Percentiles rank a stretch among this genome's conserved stretches.
These are phyloP conservation scores for Tadarida brasiliensis DNA, from an alignment of 2,797 vertebrate species.

Conservation along the genomic window DNA sequence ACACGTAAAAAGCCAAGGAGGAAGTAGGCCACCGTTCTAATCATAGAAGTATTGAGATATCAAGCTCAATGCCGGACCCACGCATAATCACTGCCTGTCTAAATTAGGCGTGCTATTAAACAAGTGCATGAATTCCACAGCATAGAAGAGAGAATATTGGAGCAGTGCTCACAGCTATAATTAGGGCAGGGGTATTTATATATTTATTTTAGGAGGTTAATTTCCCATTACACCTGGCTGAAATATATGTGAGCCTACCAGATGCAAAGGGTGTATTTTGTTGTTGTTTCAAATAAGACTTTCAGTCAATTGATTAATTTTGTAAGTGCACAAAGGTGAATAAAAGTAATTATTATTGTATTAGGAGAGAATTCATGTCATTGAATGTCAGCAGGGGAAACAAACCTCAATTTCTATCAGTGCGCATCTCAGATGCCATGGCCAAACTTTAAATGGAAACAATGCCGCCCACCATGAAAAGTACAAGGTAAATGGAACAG, in stretches of 20 bases:
- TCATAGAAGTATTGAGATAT: conserved; percentile 77
- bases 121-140: conserved; percentile 77
- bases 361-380: conserved; percentile 55
- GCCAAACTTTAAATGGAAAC: conserved; percentile 49
- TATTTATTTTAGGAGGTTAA: conserved; percentile 83
- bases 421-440: conserved; percentile 19
- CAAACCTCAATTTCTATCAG: neutral
- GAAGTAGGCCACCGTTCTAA: conserved; percentile 79
- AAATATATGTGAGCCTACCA: conserved; percentile 66
- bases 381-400: conserved; percentile 38
- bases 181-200: conserved; percentile 78
- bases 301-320: conserved; percentile 77
- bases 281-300: conserved; percentile 76
- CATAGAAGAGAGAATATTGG: conserved; percentile 58
- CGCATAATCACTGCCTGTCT: conserved; percentile 84
- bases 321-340: conserved; percentile 68
- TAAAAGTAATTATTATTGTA: conserved; percentile 71
- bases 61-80: conserved; percentile 58
- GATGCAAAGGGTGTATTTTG: conserved; percentile 70
- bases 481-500: neutral
- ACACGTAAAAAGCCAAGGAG: conserved; percentile 78
- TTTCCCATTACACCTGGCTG: conserved; percentile 72
- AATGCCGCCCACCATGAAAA: neutral
- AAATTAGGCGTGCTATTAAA: conserved; percentile 86
- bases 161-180: conserved; percentile 61